Conservation (phyloP, 2,888 invertebrate genomes). For the Andrena camellia region DNA sequence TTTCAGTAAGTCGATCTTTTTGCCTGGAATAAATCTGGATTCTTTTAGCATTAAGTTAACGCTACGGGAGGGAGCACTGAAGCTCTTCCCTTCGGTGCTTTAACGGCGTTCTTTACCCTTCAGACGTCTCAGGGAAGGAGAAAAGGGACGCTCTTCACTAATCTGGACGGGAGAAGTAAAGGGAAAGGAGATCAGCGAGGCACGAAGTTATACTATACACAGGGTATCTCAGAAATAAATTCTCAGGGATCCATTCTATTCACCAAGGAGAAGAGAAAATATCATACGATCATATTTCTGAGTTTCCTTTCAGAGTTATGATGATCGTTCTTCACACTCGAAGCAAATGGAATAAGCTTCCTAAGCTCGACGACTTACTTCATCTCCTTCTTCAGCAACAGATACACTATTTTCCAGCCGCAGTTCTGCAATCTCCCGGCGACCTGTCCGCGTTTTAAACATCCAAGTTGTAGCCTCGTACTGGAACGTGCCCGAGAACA, state of each 20-base stretch:
- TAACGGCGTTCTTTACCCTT: constrained; percentile 56
- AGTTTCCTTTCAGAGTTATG: no score
- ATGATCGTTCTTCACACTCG: no score
- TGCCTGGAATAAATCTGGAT: constrained; percentile 10
- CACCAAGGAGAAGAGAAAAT: background rate
- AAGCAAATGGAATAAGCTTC: background rate
- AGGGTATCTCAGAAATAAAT: constrained; percentile 2
- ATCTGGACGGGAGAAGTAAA: constrained; percentile 65
- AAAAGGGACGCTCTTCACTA: constrained; percentile 62
- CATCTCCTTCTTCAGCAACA: background rate
- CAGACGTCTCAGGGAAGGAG: constrained; percentile 49
- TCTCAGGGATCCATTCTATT: background rate
- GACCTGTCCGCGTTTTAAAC: constrained; percentile 40
- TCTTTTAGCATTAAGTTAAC: constrained; percentile 5
- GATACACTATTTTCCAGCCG: background rate
- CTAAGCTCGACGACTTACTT: background rate
- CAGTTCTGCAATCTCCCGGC: constrained; percentile 21
- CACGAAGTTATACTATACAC: constrained; percentile 44
- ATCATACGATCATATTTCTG: no score
- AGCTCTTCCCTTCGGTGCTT: constrained; percentile 31
- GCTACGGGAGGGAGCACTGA: constrained; percentile 29
- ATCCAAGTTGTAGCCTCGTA: constrained; percentile 36
- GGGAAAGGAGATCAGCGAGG: constrained; percentile 61
- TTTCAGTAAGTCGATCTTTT: background rate
- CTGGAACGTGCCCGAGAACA: constrained; percentile 76